These are phyloP conservation scores for Anodontia alba DNA, from an alignment of 2,888 invertebrate species.

Conservation along the genomic window DNA sequence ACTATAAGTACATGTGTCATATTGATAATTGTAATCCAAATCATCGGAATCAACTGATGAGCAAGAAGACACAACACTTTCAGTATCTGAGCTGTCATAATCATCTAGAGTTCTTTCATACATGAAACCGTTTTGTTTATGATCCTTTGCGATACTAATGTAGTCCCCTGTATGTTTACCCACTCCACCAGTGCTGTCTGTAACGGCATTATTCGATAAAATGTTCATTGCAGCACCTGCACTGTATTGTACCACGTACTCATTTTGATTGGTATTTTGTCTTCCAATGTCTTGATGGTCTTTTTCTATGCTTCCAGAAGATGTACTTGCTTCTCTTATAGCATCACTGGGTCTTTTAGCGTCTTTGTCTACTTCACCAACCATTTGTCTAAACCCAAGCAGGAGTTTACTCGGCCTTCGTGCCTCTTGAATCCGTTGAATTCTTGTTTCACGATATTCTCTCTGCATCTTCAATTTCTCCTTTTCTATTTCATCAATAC, in stretches of 20 bases:
- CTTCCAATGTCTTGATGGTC: too few relatives aligned
- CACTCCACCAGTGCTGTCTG: too few relatives aligned
- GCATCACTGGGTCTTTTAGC: neutral
- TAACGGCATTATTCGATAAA: too few relatives aligned
- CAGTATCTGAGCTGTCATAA: neutral
- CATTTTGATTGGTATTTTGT: too few relatives aligned
- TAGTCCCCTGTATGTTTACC: too few relatives aligned
- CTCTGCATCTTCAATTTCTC: slow-evolving; percentile 31
- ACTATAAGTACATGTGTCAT: neutral
- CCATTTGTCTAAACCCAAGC: slow-evolving; percentile 1
- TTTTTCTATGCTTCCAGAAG: too few relatives aligned
- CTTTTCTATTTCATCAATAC: slow-evolving; percentile 61
- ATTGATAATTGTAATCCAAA: slow-evolving; percentile 50
- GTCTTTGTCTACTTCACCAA: neutral
- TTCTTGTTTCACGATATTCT: slow-evolving; percentile 31
- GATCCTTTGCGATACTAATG: too few relatives aligned
- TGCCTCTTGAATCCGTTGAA: slow-evolving; percentile 32
- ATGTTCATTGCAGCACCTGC: too few relatives aligned
- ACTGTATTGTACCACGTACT: too few relatives aligned
- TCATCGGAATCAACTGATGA: slow-evolving; percentile 45
- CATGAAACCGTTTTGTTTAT: too few relatives aligned
- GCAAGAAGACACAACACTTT: slow-evolving; percentile 26
- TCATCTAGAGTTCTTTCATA: neutral
- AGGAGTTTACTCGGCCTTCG: slow-evolving; percentile 34
- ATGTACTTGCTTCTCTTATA: too few relatives aligned